Conservation (phyloP, 2,113 vertebrate genomes). For the Tachuris rubrigastra region DNA sequence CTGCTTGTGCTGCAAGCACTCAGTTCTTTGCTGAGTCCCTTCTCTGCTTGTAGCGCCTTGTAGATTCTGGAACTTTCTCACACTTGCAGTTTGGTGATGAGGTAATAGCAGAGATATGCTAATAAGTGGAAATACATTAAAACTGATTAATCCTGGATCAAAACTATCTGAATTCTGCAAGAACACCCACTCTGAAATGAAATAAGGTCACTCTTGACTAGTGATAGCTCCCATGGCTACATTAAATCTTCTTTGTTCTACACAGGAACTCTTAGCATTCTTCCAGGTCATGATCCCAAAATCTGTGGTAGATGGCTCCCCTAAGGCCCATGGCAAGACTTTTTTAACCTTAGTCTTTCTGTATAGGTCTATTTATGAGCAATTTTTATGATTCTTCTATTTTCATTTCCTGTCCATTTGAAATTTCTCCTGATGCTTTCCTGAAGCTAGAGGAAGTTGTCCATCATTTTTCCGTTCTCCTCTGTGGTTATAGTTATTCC, state of each 20-base stretch:
- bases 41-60: not conserved
- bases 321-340: not conserved
- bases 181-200: not conserved
- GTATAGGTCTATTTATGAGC: not conserved
- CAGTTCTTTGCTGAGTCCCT: not conserved
- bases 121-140: not conserved
- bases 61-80: not conserved
- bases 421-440: not conserved
- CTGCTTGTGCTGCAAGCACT: not conserved
- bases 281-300: not conserved
- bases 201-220: not conserved
- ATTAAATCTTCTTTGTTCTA: not conserved
- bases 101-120: not conserved
- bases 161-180: not conserved
- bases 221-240: not conserved
- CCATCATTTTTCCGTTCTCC: not conserved
- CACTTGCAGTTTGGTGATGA: not conserved
- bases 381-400: not conserved
- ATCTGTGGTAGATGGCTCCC: not conserved
- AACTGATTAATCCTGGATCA: not conserved
- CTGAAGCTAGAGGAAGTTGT: conserved; percentile 1
- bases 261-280: not conserved
- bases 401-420: not conserved
- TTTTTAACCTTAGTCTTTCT: not conserved
- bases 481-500: not conserved